Evolutionary conservation across 2,888 invertebrate genomes (phyloP).

Genomic region (Cataglyphis cursor): DNA sequence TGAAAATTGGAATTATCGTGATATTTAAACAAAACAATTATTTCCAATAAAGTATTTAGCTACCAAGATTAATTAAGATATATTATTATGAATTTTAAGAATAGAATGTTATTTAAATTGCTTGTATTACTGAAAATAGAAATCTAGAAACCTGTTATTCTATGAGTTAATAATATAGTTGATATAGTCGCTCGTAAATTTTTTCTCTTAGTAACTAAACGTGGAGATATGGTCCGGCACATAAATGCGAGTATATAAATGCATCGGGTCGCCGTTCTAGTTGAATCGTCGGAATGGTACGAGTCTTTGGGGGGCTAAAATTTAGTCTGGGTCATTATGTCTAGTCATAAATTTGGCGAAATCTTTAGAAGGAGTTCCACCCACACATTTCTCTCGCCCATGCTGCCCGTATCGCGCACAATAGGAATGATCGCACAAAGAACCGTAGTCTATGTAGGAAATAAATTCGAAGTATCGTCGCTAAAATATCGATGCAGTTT

Average conservation of each 20-base stretch:
- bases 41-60: background rate
- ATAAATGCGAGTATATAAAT: conserved; percentile 37
- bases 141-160: background rate
- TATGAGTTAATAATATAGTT: conserved; percentile 7
- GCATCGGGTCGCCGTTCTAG: background rate
- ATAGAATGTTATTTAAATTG: background rate
- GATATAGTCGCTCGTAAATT: background rate
- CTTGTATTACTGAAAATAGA: background rate
- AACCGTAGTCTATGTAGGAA: conserved; percentile 40
- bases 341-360: conserved; percentile 53
- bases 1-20: conserved; percentile 50
- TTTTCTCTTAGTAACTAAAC: background rate
- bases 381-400: conserved; percentile 28
- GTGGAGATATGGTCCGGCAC: background rate
- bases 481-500: conserved; percentile 62
- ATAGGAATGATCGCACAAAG: conserved; percentile 56
- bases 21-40: background rate
- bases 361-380: conserved; percentile 39
- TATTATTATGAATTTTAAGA: background rate
- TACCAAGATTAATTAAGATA: conserved; percentile 2
- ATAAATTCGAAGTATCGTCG: conserved; percentile 61
- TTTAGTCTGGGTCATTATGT: conserved; percentile 50
- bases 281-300: conserved; percentile 7
- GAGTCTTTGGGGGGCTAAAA: conserved; percentile 20
- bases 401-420: conserved; percentile 44